Conservation (phyloP, 2,888 invertebrate species). For the Mesoligia furuncula region DNA sequence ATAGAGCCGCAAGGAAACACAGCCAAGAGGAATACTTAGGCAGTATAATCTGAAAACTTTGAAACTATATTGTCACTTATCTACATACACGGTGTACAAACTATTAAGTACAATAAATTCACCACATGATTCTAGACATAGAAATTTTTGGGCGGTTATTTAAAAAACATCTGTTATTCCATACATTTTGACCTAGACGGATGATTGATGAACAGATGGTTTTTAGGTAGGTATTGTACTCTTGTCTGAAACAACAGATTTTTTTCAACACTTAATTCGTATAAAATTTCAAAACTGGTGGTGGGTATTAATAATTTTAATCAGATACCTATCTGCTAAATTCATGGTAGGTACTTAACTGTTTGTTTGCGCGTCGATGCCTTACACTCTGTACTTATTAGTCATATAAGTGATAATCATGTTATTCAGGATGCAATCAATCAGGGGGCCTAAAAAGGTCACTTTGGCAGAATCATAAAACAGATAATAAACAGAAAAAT, state of each 20-base stretch:
- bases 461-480: too few relatives aligned
- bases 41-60: neutral
- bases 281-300: neutral
- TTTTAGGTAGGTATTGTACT: neutral
- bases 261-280: neutral
- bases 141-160: neutral
- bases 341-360: neutral
- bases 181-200: too few relatives aligned
- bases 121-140: neutral
- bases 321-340: neutral
- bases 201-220: too few relatives aligned
- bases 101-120: neutral
- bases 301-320: neutral
- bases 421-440: conserved; percentile 14
- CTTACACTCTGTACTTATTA: neutral
- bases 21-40: neutral
- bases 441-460: neutral
- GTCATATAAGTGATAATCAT: neutral
- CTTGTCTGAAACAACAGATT: neutral
- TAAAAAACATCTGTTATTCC: neutral
- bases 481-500: too few relatives aligned
- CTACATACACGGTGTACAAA: neutral
- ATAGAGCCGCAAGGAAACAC: neutral
- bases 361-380: neutral
- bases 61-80: neutral